Evolutionary conservation across 2,888 invertebrate species (phyloP).

Genomic region (Malacosoma neustria): DNA sequence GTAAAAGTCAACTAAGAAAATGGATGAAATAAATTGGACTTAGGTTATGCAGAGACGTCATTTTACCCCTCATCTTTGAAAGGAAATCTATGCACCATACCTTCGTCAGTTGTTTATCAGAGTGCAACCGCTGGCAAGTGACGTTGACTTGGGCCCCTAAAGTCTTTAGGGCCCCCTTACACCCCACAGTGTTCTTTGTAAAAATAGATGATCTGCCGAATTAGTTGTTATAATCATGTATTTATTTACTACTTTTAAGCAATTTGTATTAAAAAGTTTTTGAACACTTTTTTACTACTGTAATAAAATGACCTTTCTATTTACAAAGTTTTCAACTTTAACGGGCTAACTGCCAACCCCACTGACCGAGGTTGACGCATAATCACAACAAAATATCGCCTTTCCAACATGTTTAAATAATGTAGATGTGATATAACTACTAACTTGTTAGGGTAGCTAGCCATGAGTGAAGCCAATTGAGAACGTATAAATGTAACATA

Average conservation of each 20-base stretch:
- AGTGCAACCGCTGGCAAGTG: too few relatives aligned
- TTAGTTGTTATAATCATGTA: conserved; percentile 56
- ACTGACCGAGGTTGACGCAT: conserved; percentile 24
- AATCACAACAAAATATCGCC: conserved; percentile 23
- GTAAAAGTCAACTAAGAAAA: too few relatives aligned
- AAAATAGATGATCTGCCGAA: conserved; percentile 60
- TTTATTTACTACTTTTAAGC: conserved; percentile 33
- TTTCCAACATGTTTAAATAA: conserved; percentile 40
- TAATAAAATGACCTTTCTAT: conserved; percentile 37
- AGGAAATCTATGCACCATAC: too few relatives aligned
- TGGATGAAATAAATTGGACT: too few relatives aligned
- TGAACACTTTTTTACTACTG: conserved; percentile 46
- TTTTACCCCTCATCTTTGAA: too few relatives aligned
- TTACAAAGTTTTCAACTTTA: conserved; percentile 34
- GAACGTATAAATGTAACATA: conserved; percentile 38
- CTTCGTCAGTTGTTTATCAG: too few relatives aligned
- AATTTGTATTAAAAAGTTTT: conserved; percentile 43
- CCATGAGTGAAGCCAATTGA: conserved; percentile 53
- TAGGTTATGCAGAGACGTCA: too few relatives aligned
- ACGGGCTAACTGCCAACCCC: conserved; percentile 31
- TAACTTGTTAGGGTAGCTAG: conserved; percentile 51
- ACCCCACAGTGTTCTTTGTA: conserved; percentile 63
- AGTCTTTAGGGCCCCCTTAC: too few relatives aligned
- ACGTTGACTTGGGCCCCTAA: too few relatives aligned
- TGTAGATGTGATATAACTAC: conserved; percentile 33